These are phyloP conservation scores for Epistrophe eligans DNA, from an alignment of 2,888 invertebrate species.

Conservation along the genomic window DNA sequence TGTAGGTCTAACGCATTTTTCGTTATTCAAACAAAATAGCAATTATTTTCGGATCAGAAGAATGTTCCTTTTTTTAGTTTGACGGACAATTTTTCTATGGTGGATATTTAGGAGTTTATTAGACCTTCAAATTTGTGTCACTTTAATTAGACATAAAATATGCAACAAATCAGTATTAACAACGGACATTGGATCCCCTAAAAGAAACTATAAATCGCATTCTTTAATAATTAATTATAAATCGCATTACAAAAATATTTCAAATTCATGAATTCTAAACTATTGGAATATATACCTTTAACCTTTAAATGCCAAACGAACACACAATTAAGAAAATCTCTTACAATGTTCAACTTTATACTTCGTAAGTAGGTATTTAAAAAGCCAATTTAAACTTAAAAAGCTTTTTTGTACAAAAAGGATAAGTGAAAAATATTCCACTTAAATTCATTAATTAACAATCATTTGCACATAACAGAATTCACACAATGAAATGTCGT, in stretches of 20 bases:
- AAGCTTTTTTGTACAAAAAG: neutral
- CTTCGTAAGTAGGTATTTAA: neutral
- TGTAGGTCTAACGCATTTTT: neutral
- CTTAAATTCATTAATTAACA: slow-evolving; percentile 21
- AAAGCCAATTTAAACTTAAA: neutral
- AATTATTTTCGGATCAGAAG: slow-evolving; percentile 1
- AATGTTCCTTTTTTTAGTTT: neutral
- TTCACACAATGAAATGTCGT: slow-evolving; percentile 10
- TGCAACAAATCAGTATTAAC: too few species aligned
- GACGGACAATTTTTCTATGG: neutral
- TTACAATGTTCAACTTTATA: too few species aligned
- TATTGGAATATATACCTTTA: too few species aligned
- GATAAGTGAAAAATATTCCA: neutral
- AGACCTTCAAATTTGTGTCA: neutral
- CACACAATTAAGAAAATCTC: too few species aligned
- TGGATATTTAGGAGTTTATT: neutral
- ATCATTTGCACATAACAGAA: slow-evolving; percentile 9
- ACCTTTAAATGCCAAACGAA: too few species aligned
- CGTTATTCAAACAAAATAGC: neutral
- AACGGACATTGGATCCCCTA: neutral
- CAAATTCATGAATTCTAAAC: too few species aligned
- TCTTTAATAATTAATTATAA: too few species aligned
- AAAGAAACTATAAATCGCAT: too few species aligned
- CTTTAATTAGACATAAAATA: neutral
- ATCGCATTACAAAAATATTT: too few species aligned